phyloP scores from a whole-genome alignment of 1,140 invertebrate genomes.

The Anoplolepis gracilipes region DNA sequence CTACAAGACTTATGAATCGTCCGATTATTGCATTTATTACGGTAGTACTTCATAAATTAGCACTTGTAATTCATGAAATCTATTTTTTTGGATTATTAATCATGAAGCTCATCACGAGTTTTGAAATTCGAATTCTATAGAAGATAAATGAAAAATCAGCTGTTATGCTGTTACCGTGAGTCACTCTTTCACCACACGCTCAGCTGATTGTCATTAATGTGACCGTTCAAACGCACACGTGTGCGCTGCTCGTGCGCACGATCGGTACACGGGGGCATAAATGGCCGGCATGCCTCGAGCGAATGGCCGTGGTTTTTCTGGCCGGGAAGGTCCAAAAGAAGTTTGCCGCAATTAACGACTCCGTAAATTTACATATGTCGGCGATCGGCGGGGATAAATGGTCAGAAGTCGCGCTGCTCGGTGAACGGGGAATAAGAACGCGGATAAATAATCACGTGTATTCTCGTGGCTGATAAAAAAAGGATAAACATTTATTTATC shows the following conservation, averaged over 20 bases:
- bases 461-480: conserved; percentile 40
- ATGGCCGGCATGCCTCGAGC: conserved; percentile 72
- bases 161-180: conserved; percentile 16
- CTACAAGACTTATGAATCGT: background rate
- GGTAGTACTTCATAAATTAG: background rate
- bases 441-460: conserved; percentile 69
- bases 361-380: conserved; percentile 82
- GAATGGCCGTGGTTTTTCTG: conserved; percentile 75
- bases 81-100: background rate
- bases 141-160: conserved; percentile 41
- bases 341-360: conserved; percentile 81
- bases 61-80: background rate
- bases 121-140: background rate
- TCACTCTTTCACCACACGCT: conserved; percentile 4
- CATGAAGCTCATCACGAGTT: background rate
- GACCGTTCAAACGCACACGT: conserved; percentile 31
- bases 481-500: conserved; percentile 42
- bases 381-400: conserved; percentile 80
- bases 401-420: conserved; percentile 62
- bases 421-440: conserved; percentile 30
- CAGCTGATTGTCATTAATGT: conserved; percentile 60
- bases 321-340: conserved; percentile 76
- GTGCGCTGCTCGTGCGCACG: conserved; percentile 28
- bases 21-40: background rate
- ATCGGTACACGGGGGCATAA: conserved; percentile 64